Conservation (phyloP, 2,888 invertebrate species). For the Eristalinus aeneus region DNA sequence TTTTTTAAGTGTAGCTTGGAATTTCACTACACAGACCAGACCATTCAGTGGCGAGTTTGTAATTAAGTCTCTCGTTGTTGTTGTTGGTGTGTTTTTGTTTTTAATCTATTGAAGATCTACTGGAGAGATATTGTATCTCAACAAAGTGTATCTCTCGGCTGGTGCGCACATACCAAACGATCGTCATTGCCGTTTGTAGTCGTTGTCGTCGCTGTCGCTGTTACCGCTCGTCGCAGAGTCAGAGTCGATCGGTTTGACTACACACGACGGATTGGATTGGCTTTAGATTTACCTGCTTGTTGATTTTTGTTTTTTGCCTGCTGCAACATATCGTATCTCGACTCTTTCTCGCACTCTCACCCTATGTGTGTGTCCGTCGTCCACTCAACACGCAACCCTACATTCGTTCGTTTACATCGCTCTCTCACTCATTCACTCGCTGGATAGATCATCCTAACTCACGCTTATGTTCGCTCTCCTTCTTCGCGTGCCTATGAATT, state of each 20-base stretch:
- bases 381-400: neutral
- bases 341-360: neutral
- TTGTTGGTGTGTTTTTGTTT: slow-evolving; percentile 45
- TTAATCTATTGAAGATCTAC: slow-evolving; percentile 35
- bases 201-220: neutral
- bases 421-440: neutral
- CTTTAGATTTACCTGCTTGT: slow-evolving; percentile 57
- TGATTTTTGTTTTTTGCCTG: no score
- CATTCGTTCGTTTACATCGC: neutral
- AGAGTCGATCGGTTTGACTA: neutral
- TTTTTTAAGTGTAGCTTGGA: slow-evolving; percentile 59
- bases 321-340: slow-evolving; percentile 31
- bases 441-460: neutral
- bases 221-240: neutral
- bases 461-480: neutral
- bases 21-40: slow-evolving; percentile 39
- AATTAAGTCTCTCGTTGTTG: neutral
- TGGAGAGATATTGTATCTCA: slow-evolving; percentile 54
- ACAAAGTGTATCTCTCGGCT: slow-evolving; percentile 33
- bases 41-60: slow-evolving; percentile 18
- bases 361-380: neutral
- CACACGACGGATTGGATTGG: slow-evolving; percentile 24
- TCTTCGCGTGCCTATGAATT: slow-evolving; percentile 45
- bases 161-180: slow-evolving; percentile 44
- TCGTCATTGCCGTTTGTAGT: neutral